Evolutionary conservation across 1,140 invertebrate species (phyloP), one percentile per base, ranked within the genome.

Genomic region (Psix sp.): DNA sequence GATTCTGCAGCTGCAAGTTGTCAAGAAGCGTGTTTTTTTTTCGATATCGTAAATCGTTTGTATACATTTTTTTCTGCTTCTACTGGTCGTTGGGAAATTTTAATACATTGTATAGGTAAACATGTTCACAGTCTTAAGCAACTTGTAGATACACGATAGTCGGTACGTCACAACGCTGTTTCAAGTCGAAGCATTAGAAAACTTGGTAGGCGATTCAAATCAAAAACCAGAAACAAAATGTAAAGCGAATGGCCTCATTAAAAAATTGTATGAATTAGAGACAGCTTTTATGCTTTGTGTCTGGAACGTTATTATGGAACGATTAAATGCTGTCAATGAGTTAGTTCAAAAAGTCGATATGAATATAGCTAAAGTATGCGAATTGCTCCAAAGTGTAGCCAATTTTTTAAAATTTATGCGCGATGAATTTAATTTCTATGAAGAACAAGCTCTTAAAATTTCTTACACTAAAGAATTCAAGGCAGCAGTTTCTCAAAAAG

Each of bases 11-110:
- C 60, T 24, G 54, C 62, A 14, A 48, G 21, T 43, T 72, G 66
- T 57, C n/a, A 38, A n/a, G 51, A 51, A 46, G 67, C 84, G 17
- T 80, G 83, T 79, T 83, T 80, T 7, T 83, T 79, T 26, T 80
- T n/a, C 80, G 36, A 78, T 71, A 59, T 82, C 29, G 51, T 65
- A 11, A 67, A 84, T 13, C 3, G 39, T 20, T 42, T 75, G 16
- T 75, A 65, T 21, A 59, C 15, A 16, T 65, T 71, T n/a, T 43
- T 75, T 75, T 56, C 67, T 3, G 20, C 51, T 24, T 76, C 67
- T 14, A 76, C 39, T 39, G 11, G 46, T 45, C 43, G 60, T 5
- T 76, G 67, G 39, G 38, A 62, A 38, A 17, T 66, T 24, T 18
- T 66, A 13, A 2, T 6, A 15, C 36, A 36, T 13, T 46, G 5